These are phyloP conservation scores for Campaea margaritaria DNA, from an alignment of 2,888 invertebrate genomes.

Conservation along the genomic window DNA sequence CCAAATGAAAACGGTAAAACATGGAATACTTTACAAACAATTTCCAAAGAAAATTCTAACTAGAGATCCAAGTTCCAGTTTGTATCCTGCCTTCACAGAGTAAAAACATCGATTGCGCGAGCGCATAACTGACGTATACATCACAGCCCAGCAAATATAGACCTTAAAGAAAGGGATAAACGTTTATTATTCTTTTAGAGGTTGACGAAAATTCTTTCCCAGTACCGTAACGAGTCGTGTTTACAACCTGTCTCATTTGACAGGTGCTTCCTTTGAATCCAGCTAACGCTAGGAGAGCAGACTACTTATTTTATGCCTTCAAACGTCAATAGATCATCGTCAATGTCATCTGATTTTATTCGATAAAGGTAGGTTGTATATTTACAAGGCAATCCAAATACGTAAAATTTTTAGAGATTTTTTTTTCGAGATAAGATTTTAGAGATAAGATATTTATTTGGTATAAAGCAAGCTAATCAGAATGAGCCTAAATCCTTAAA, in stretches of 20 bases:
- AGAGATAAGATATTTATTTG: no score
- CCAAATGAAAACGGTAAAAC: not conserved
- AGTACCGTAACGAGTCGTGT: conserved; percentile 39
- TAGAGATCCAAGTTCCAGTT: conserved; percentile 26
- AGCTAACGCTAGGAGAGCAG: conserved; percentile 38
- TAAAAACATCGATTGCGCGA: conserved; percentile 36
- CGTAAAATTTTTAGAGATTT: no score
- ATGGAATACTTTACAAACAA: conserved; percentile 24
- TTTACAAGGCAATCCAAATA: no score
- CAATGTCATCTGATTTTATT: not conserved
- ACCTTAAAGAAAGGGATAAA: not conserved
- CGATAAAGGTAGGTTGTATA: not conserved
- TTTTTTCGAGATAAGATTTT: no score
- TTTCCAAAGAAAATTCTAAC: conserved; percentile 36
- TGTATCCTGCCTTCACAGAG: conserved; percentile 33
- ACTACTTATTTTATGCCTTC: conserved; percentile 18
- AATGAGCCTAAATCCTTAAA: no score
- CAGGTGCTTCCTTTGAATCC: conserved; percentile 62
- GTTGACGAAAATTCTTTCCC: conserved; percentile 28
- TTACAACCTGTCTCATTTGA: conserved; percentile 57
- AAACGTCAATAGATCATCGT: conserved; percentile 17
- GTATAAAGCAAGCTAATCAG: no score
- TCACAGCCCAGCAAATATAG: conserved; percentile 2
- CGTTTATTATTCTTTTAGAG: conserved; percentile 21
- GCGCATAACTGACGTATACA: conserved; percentile 10